These are phyloP conservation scores for Rhinolophus sinicus DNA, from an alignment of 2,113 vertebrate genomes.

Conservation along the genomic window DNA sequence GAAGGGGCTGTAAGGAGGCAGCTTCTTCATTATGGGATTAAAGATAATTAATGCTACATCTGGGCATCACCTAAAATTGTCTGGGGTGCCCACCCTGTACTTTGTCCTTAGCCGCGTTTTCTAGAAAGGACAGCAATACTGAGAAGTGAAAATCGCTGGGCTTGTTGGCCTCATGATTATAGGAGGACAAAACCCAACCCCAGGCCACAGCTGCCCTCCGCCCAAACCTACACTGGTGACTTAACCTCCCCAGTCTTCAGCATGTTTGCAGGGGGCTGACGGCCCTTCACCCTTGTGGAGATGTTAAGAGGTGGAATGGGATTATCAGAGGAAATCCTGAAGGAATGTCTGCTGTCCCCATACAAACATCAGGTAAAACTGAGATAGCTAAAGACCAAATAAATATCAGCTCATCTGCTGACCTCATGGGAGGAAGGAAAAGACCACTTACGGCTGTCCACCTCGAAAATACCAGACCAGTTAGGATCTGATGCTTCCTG, in stretches of 20 bases:
- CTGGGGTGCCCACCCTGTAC: background rate
- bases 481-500: background rate
- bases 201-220: background rate
- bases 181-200: background rate
- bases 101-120: background rate
- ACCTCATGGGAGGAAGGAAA: background rate
- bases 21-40: background rate
- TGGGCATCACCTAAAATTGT: background rate
- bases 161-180: fast-evolving
- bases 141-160: background rate
- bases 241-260: background rate
- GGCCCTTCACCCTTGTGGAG: background rate
- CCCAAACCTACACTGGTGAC: background rate
- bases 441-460: background rate
- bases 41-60: background rate
- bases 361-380: background rate
- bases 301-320: background rate
- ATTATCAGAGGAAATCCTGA: background rate
- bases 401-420: background rate
- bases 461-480: background rate
- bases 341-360: background rate
- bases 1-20: background rate
- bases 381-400: background rate
- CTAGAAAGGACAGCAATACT: background rate
- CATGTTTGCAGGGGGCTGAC: too few relatives aligned